Evolutionary conservation across 2,888 invertebrate genomes (phyloP).

Genomic region (Dusona sp.): DNA sequence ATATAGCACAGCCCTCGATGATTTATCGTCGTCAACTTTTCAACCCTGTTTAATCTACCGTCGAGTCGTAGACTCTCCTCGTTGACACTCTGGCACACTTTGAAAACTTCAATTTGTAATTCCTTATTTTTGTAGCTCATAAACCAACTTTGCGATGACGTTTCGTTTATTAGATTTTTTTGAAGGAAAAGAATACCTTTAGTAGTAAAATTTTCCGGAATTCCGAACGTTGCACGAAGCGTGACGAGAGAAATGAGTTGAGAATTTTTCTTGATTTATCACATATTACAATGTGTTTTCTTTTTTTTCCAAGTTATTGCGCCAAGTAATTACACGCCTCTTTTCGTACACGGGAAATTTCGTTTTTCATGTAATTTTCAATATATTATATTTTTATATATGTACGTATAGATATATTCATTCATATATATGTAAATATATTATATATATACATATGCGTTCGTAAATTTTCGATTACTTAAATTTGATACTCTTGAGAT

Average conservation of each 20-base stretch:
- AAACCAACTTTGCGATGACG: slow-evolving; percentile 1
- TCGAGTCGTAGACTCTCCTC: slow-evolving; percentile 18
- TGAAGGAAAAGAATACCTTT: neutral
- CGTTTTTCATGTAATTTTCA: slow-evolving; percentile 1
- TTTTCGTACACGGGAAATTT: slow-evolving; percentile 8
- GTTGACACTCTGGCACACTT: slow-evolving; percentile 15
- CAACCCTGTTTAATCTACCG: slow-evolving; percentile 30
- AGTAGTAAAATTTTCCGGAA: neutral
- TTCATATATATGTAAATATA: slow-evolving; percentile 20
- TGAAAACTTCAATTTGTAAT: neutral
- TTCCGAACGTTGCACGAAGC: neutral
- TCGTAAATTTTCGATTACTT: slow-evolving; percentile 74
- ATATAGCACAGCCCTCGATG: slow-evolving; percentile 64
- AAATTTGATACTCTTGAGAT: slow-evolving; percentile 79
- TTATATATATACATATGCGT: slow-evolving; percentile 1
- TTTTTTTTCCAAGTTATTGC: neutral
- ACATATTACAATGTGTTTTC: neutral
- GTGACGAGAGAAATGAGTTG: neutral
- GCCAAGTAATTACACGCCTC: neutral
- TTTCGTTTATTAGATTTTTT: neutral
- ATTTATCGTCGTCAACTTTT: slow-evolving; percentile 54
- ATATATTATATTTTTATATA: neutral
- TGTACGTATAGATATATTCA: slow-evolving; percentile 17
- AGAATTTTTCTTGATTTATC: neutral
- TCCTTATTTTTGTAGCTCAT: neutral